A percentile compares a stretch with the other conserved stretches of the same genome.
Conservation (phyloP, 2,797 vertebrate genomes). For the Falco biarmicus region DNA sequence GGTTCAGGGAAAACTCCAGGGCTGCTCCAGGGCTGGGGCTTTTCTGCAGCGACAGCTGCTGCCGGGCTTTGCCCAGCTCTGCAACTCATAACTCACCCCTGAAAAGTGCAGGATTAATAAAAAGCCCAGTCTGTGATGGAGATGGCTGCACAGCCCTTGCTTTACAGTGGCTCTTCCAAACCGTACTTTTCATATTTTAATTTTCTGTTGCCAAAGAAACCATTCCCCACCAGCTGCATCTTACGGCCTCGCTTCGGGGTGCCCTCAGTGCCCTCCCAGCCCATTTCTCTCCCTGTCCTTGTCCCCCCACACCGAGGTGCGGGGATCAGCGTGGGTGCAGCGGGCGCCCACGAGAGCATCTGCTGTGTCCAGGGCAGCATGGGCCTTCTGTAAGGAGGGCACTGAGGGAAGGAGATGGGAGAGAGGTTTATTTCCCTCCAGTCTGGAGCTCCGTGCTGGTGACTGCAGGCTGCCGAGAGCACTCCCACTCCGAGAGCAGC, state of each 20-base stretch:
- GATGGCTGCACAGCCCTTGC: background rate
- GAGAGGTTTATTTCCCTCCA: background rate
- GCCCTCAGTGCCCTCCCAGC: background rate
- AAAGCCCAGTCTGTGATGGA: fast-evolving
- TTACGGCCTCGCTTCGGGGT: fast-evolving
- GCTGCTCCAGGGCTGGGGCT: background rate
- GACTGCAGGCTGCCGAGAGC: background rate
- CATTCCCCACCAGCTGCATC: background rate
- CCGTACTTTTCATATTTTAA: fast-evolving
- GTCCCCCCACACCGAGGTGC: fast-evolving
- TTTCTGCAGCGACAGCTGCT: background rate
- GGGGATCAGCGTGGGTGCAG: fast-evolving
- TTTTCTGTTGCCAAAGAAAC: background rate
- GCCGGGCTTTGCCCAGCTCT: background rate
- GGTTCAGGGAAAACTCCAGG: background rate
- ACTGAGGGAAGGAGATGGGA: background rate
- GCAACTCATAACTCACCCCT: fast-evolving
- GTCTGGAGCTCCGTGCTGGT: background rate
- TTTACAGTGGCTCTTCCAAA: background rate
- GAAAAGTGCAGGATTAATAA: fast-evolving
- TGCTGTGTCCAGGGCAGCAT: background rate
- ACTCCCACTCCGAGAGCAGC: background rate
- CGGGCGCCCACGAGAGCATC: fast-evolving
- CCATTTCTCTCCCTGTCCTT: fast-evolving
- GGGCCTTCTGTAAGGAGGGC: background rate